Evolutionary conservation across 2,113 vertebrate genomes (phyloP), one percentile per base, ranked within the genome.

Genomic region (Embiotoca jacksoni): DNA sequence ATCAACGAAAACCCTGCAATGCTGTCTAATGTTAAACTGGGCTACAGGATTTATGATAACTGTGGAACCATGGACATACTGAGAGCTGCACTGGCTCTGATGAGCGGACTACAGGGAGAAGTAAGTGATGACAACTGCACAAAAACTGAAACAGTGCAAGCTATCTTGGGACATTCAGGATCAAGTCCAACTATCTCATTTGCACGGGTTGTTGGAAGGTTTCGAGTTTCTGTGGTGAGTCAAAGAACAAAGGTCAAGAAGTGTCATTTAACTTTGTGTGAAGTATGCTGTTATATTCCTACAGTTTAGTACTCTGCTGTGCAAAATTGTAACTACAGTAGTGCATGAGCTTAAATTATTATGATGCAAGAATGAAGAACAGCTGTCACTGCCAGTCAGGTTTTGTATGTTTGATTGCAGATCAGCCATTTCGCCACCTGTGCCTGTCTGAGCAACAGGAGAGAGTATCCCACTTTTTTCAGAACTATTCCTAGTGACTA

Each of bases 361-460:
- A 61, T n/a, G 32, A 3, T 69, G 36, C 49, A 37, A 58, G 5
- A 49, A 4, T 52, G 15, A 37, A 58, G 5, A 49, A 4, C 46
- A 11, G 30, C 37, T 23, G 61, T 68, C 41, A 44, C 11, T 64
- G 14, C 35, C 1, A 46, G 4, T 46, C 15, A n/a, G 3, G 44
- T 74, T 67, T 63, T 87, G 0, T 72, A 53, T 83, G 2, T 72
- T 79, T 58, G 33, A 6, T 41, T 77, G 65, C 82, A 95, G 95
- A 85, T 95, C 62, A 96, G 95, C 71, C 95, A 95, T 74, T 95
- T 95, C 92, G 94, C 95, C 36, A 94, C 94, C 16, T 95, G 94
- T 70, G 91, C 91, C 60, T 95, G 94, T 75, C 82, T 96, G 61
- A 95, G 93, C 84, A 93, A 93, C 82, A 94, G 93, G 52, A 92